Base-by-base conservation (phyloP, 2,888 invertebrate species). In the Orthosia incerta region DNA sequence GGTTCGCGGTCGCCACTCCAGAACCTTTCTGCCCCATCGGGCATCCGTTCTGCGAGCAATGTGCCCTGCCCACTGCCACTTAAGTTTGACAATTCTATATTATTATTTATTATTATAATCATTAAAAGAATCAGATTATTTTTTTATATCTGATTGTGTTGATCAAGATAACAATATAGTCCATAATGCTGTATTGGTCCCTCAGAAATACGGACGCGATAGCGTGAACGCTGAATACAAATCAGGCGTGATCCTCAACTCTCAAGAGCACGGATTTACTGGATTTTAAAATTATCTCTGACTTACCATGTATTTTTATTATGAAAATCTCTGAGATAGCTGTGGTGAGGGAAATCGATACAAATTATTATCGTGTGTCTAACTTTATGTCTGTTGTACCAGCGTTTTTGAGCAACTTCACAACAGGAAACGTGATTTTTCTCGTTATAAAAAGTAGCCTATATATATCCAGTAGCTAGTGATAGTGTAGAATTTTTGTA, bases 171-270 rank as follows among this genome's bases (percentile, higher is more conserved):
- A 64, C 18, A 63, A 71, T 65, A 62, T 45, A 23, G 51, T 60
- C 31, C 59, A 60, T 71, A 77, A 72, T 72, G 72, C 60, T n/a
- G 45, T 67, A 72, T 82, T 83, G 74, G 73, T 55, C 60, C 86
- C 85, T 85, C 76, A 89, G 90, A 89, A 93, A 92, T 93, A 92
- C 87, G 92, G 86, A 88, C 75, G 83, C 81, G 81, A 74, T 5
- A 79, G 77, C 82, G 82, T 89, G 89, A 89, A 85, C 74, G 64
- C 83, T 88, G 94, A 93, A 94, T 94, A 94, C 92, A 91, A 93
- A 94, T 92, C 89, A 91, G 91, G 78, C 82, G 75, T 76, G 82
- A 80, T 82, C 87, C 87, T 89, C 89, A 89, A 90, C 89, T 86
- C 87, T 89, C 90, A 89, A 89, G 89, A 89, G 88, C 84, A 77